Percentiles rank a stretch among this genome's conserved stretches.
phyloP scores from a whole-genome alignment of 1,140 invertebrate genomes.

The Trigoniulus corallinus region DNA sequence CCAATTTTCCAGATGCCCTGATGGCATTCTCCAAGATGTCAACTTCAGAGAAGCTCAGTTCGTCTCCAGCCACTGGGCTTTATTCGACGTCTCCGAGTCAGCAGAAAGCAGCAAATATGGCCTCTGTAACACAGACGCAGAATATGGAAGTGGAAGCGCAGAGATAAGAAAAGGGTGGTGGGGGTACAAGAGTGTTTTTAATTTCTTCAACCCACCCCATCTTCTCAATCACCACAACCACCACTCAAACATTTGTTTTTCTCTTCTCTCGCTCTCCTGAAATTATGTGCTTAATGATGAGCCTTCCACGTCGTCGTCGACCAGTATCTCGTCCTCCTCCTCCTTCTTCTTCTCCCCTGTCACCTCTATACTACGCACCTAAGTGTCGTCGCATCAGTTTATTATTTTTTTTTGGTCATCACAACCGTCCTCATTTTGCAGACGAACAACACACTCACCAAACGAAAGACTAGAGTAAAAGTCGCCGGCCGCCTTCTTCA shows the following conservation, averaged over 20 bases:
- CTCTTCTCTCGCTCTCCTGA: neutral
- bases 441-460: neutral
- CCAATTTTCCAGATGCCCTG: conserved; percentile 70
- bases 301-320: neutral
- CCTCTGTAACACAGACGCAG: neutral
- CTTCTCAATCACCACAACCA: too few relatives aligned
- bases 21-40: conserved; percentile 69
- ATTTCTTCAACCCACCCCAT: too few relatives aligned
- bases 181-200: too few relatives aligned
- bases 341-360: neutral
- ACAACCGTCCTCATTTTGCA: neutral
- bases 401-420: neutral
- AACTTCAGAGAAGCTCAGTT: conserved; percentile 27
- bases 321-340: neutral
- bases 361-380: neutral
- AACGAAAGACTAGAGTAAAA: too few relatives aligned
- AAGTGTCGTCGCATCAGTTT: conserved; percentile 13
- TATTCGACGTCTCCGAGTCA: conserved; percentile 5
- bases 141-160: conserved; percentile 8
- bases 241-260: too few relatives aligned
- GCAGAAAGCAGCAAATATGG: neutral
- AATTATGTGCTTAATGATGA: neutral
- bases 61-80: conserved; percentile 13
- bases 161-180: conserved; percentile 1
- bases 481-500: too few relatives aligned